phyloP scores from a whole-genome alignment of 1,140 invertebrate species.

The Thaumetopoea pityocampa region DNA sequence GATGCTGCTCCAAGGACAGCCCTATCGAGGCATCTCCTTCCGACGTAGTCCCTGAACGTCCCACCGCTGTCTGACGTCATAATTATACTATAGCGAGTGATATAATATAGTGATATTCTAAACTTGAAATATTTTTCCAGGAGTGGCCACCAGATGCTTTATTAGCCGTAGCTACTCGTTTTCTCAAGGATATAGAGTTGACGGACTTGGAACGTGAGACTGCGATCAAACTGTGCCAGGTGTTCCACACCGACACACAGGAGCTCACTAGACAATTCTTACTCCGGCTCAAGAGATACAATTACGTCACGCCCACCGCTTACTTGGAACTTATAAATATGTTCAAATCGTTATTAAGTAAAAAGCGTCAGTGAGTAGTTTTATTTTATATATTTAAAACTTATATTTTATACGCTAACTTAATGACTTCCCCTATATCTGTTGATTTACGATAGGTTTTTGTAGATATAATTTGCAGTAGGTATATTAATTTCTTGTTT shows the following conservation, averaged over 20 bases:
- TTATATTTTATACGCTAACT: constrained; percentile 3
- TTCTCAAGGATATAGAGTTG: constrained; percentile 91
- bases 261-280: constrained; percentile 85
- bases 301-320: constrained; percentile 96
- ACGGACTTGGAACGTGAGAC: constrained; percentile 82
- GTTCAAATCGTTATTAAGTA: constrained; percentile 89
- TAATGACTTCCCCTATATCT: no score
- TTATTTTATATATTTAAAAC: neutral
- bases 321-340: constrained; percentile 95
- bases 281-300: constrained; percentile 83
- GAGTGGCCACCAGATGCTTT: constrained; percentile 96
- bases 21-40: no score
- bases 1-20: no score
- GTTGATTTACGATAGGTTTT: no score
- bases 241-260: constrained; percentile 91
- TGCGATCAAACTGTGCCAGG: constrained; percentile 92
- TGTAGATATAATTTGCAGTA: no score
- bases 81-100: no score
- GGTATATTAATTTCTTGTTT: no score
- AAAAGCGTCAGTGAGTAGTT: constrained; percentile 84
- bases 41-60: no score
- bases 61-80: no score
- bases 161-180: constrained; percentile 92
- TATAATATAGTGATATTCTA: no score
- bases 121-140: constrained; percentile 70